Base-by-base conservation (phyloP, 2,797 vertebrate genomes). In the Myotis findleyi region DNA sequence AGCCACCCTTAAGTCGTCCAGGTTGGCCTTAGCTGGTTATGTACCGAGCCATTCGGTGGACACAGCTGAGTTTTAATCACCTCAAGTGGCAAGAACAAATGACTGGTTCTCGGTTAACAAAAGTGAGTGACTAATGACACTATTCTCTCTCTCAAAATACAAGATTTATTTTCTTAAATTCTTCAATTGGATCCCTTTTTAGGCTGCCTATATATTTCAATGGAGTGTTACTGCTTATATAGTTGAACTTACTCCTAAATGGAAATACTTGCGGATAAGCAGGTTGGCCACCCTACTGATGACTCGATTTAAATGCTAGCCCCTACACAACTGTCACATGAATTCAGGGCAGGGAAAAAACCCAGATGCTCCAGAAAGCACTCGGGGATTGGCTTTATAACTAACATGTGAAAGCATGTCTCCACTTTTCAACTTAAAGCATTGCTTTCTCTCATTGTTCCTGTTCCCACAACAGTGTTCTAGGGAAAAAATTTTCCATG, bases 271-370 rank as follows among this genome's bases (percentile, higher is more conserved):
- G 87, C 71, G 57, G 30, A 77, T 44, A 81, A 84, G 64, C 7
- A 75, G 51, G 17, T 36, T 82, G 66, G 66, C 59, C 82, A 89
- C 71, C 51, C 81, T n/a, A 80, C 47, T 57, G 88, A 88, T 91
- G 90, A 96, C 69, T 93, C 36, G 55, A 79, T 96, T 93, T 88
- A 77, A 69, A 51, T 84, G n/a, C 16, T n/a, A 36, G 77, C 83
- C 66, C 85, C 80, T 66, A 89, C 95, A 85, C 51, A 91, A 30
- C 30, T 49, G 21, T 57, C 38, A 89, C 4, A 53, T 30, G 72
- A 81, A 73, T 68, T 76, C 41, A 84, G n/a, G 20, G 47, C 80
- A 91, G 11, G 7, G 72, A 71, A 71, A 51, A n/a, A 79, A 23
- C 25, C 72, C 77, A 85, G 69, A 93, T 71, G 49, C 53, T 75